Conservation (phyloP, 2,797 vertebrate species). For the Linurgus olivaceus region DNA sequence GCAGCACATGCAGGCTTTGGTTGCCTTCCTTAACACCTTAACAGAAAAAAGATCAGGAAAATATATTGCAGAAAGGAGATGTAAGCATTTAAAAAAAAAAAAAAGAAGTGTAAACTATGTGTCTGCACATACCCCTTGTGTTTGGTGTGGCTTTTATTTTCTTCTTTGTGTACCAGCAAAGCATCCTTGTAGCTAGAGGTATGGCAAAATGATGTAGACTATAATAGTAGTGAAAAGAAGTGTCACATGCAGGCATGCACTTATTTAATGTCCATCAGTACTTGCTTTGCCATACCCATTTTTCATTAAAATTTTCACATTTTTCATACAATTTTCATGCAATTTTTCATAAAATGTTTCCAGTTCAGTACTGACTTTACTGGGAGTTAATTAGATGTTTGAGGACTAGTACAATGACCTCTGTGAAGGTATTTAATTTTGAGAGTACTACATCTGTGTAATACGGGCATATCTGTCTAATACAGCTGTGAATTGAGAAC, state of each 20-base stretch:
- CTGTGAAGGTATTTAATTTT: not conserved
- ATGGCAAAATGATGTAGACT: not conserved
- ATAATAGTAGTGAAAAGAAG: not conserved
- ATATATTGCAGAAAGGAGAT: not conserved
- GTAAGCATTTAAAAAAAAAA: not conserved
- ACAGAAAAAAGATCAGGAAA: not conserved
- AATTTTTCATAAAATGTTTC: not conserved
- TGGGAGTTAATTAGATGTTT: not conserved
- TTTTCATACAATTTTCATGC: too few relatives aligned
- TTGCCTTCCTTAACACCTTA: not conserved
- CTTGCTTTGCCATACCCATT: not conserved
- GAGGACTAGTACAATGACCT: not conserved
- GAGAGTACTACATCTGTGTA: not conserved
- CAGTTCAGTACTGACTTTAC: not conserved
- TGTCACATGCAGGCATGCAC: fast-evolving
- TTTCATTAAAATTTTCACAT: not conserved
- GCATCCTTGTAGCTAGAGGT: not conserved
- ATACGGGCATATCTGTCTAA: not conserved
- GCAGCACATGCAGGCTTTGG: not conserved
- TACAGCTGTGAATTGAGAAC: not conserved
- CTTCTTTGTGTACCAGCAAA: not conserved
- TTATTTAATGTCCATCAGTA: not conserved
- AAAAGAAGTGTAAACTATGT: not conserved
- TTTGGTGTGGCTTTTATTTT: not conserved
- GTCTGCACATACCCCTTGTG: not conserved